Percentiles rank a stretch among this genome's conserved stretches.
Evolutionary conservation across 2,888 invertebrate species (phyloP).

Genomic region (Acrobasis suavella): DNA sequence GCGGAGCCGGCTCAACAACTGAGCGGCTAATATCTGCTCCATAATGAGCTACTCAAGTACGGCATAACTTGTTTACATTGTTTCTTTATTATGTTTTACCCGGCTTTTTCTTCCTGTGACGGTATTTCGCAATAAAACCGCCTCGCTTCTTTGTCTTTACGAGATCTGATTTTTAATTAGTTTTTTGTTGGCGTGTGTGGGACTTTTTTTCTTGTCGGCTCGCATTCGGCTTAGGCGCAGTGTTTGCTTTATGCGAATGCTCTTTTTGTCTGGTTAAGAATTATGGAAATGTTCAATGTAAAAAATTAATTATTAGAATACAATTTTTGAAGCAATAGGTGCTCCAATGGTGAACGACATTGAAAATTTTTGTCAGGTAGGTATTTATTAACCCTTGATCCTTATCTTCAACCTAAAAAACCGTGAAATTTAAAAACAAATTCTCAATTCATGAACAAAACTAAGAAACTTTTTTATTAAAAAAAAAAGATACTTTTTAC

Average conservation of each 20-base stretch:
- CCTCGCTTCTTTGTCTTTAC: conserved; percentile 30
- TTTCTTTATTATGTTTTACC: conserved; percentile 82
- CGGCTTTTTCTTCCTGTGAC: conserved; percentile 61
- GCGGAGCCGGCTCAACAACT: conserved; percentile 30
- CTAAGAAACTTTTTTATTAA: no score
- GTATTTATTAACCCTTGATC: no score
- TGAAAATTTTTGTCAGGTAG: no score
- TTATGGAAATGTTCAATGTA: background rate
- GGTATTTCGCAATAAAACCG: conserved; percentile 64
- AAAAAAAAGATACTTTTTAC: no score
- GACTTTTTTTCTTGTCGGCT: conserved; percentile 23
- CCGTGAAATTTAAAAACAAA: no score
- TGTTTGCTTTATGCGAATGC: background rate
- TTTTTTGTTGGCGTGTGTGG: conserved; percentile 35
- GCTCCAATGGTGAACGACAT: no score
- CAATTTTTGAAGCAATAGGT: no score
- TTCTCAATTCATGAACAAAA: no score
- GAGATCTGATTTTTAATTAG: conserved; percentile 60
- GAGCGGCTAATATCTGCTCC: conserved; percentile 59
- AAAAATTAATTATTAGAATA: background rate
- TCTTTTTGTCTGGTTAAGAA: background rate
- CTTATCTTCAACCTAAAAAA: no score
- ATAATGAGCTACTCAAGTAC: conserved; percentile 82
- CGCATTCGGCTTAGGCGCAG: conserved; percentile 20
- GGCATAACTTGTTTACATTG: conserved; percentile 82